phyloP scores from a whole-genome alignment of 2,888 invertebrate species.

The Hipparchia semele region DNA sequence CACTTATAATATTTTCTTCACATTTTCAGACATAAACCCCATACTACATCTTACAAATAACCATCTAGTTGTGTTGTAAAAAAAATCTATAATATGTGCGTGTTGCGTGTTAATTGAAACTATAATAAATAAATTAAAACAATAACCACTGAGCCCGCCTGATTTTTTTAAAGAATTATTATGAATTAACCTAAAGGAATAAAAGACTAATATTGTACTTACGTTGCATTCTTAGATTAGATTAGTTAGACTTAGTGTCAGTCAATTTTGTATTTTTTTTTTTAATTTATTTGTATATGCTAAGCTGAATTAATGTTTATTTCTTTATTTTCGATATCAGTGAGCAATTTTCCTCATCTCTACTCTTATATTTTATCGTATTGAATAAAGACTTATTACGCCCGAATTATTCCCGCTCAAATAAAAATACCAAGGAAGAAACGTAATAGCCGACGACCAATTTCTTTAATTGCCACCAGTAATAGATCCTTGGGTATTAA shows the following conservation, averaged over 20 bases:
- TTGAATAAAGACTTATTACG: slow-evolving; percentile 20
- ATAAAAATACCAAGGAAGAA: slow-evolving; percentile 15
- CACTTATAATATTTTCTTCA: too few relatives aligned
- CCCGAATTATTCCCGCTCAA: slow-evolving; percentile 21
- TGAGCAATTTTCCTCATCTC: background rate
- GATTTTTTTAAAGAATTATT: too few relatives aligned
- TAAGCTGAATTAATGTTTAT: too few relatives aligned
- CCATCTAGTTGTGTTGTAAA: too few relatives aligned
- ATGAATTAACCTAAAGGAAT: too few relatives aligned
- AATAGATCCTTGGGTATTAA: background rate
- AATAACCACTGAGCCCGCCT: background rate
- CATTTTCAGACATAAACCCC: too few relatives aligned
- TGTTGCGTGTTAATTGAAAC: too few relatives aligned
- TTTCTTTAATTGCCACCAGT: background rate
- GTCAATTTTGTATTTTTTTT: too few relatives aligned
- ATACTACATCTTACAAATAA: too few relatives aligned
- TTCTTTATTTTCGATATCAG: background rate
- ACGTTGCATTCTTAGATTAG: background rate
- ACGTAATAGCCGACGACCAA: slow-evolving; percentile 14
- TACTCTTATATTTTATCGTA: background rate
- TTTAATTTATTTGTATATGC: too few relatives aligned
- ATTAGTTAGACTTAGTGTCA: too few relatives aligned
- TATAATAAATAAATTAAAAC: background rate
- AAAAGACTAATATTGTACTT: background rate
- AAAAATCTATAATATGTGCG: too few relatives aligned